These are phyloP conservation scores for Drosophila neotestacea DNA, from an alignment of 2,888 invertebrate genomes.

Conservation along the genomic window DNA sequence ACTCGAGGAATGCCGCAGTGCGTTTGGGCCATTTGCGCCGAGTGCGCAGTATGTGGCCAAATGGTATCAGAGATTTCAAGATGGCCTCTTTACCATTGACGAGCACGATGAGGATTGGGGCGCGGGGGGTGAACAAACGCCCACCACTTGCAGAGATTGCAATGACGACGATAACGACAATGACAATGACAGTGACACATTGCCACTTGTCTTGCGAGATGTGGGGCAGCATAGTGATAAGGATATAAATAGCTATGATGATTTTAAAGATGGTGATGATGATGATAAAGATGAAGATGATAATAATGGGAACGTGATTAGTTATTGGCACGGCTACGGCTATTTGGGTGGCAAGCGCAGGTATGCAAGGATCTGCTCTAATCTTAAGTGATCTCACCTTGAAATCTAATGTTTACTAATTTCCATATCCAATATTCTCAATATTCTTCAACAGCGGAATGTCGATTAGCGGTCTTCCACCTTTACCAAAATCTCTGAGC, in stretches of 20 bases:
- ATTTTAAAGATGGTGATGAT: constrained; percentile 23
- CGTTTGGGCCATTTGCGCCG: constrained; percentile 72
- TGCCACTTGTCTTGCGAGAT: constrained; percentile 66
- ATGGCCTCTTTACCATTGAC: constrained; percentile 62
- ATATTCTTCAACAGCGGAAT: constrained; percentile 81
- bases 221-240: constrained; percentile 48
- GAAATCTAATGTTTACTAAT: not conserved
- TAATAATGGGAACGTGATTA: constrained; percentile 67
- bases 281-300: constrained; percentile 44
- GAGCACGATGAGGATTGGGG: constrained; percentile 61
- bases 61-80: constrained; percentile 73
- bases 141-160: constrained; percentile 72
- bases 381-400: constrained; percentile 16
- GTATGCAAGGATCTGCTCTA: constrained; percentile 47
- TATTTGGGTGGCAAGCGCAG: constrained; percentile 78
- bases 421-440: constrained; percentile 5
- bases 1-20: constrained; percentile 69
- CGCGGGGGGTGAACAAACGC: constrained; percentile 54
- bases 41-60: constrained; percentile 69
- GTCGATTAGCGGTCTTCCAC: constrained; percentile 92
- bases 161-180: constrained; percentile 50
- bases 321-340: constrained; percentile 76
- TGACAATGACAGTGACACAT: constrained; percentile 30
- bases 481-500: constrained; percentile 94
- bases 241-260: constrained; percentile 39